These are phyloP conservation scores for Orussus abietinus DNA, from an alignment of 1,140 invertebrate genomes.

Conservation along the genomic window DNA sequence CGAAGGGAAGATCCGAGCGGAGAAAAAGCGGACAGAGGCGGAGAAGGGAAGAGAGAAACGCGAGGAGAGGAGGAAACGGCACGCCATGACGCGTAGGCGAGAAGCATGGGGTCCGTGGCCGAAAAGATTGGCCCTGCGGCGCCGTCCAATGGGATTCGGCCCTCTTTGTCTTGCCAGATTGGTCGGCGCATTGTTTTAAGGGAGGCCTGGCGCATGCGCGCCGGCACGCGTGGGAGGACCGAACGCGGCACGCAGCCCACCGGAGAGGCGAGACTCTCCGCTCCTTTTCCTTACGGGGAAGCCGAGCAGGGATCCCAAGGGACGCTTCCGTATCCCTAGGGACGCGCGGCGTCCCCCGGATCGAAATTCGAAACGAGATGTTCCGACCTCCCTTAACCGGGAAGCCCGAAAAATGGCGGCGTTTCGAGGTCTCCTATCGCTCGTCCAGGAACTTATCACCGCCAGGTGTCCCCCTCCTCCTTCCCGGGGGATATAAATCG, in stretches of 20 bases:
- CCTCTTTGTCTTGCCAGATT: conserved; percentile 50
- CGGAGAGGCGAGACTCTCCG: conserved; percentile 22
- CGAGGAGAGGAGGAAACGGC: not conserved
- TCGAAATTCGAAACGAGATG: too few species aligned
- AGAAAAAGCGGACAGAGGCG: conserved; percentile 7
- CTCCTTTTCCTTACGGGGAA: too few species aligned
- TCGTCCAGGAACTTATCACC: too few species aligned
- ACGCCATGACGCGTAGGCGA: conserved; percentile 1
- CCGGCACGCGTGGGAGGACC: conserved; percentile 41
- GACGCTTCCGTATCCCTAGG: too few species aligned
- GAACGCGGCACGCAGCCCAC: conserved; percentile 38
- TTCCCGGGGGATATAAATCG: too few species aligned
- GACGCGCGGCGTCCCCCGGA: too few species aligned
- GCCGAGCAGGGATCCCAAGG: too few species aligned
- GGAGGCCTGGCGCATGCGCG: conserved; percentile 50
- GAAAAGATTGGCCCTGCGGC: conserved; percentile 41
- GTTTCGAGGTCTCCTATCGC: too few species aligned
- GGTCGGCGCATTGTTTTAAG: conserved; percentile 53
- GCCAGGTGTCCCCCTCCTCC: too few species aligned
- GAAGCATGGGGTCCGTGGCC: not conserved
- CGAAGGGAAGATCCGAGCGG: too few species aligned
- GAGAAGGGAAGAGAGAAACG: conserved; percentile 5
- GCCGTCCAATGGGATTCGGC: conserved; percentile 43
- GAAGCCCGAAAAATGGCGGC: too few species aligned
- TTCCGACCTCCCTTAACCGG: too few species aligned